Evolutionary conservation across 2,888 invertebrate species (phyloP).

Genomic region (Patella ulyssiponensis): DNA sequence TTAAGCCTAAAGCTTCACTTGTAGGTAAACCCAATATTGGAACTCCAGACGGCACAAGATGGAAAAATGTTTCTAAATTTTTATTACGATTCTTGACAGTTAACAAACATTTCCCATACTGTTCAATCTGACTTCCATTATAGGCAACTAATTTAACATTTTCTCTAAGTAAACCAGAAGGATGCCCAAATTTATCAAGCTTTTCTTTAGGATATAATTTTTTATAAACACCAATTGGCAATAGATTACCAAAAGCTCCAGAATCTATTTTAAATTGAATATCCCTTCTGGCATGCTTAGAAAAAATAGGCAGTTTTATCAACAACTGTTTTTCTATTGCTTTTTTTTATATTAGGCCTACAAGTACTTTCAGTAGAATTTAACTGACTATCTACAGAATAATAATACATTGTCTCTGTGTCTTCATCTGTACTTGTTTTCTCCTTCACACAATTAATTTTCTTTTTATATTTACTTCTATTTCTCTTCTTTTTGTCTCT

Average conservation of each 20-base stretch:
- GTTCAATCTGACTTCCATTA: constrained; percentile 6
- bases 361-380: neutral
- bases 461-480: too few species aligned
- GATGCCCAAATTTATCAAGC: neutral
- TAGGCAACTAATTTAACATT: neutral
- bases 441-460: too few species aligned
- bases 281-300: neutral
- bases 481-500: too few species aligned
- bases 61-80: neutral
- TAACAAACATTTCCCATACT: constrained; percentile 3
- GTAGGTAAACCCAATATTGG: constrained; percentile 7
- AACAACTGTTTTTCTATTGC: constrained; percentile 2
- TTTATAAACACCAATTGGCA: neutral
- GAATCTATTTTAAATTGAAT: neutral
- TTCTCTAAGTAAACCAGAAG: neutral
- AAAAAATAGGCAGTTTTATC: neutral
- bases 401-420: neutral
- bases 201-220: neutral
- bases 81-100: neutral
- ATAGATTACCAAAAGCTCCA: neutral
- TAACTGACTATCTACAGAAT: neutral
- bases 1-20: neutral
- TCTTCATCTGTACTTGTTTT: neutral
- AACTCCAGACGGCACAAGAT: neutral
- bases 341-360: neutral